phyloP scores from a whole-genome alignment of 2,113 vertebrate genomes.

The Salvelinus namaycush region DNA sequence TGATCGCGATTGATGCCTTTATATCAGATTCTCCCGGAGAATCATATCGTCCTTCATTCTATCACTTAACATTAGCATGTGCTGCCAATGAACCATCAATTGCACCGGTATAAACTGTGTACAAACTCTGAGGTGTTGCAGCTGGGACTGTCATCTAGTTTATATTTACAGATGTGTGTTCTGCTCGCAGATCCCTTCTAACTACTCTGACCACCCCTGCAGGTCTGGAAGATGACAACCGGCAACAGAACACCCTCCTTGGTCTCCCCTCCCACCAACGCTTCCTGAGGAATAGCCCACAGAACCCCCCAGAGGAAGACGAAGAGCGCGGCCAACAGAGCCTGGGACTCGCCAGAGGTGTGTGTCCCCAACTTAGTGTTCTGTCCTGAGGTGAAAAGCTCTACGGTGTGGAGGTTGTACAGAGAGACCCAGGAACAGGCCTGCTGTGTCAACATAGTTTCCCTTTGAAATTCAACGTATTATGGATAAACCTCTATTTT shows the following conservation, averaged over 20 bases:
- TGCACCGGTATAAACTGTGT: too few relatives aligned
- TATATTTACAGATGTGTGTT: too few relatives aligned
- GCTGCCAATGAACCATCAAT: too few relatives aligned
- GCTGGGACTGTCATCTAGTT: too few relatives aligned
- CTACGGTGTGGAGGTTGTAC: background rate
- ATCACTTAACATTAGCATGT: background rate
- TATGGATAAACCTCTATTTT: background rate
- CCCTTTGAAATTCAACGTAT: too few relatives aligned
- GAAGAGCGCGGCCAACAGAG: constrained; percentile 75
- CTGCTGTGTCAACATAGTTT: background rate
- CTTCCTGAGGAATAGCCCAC: constrained; percentile 70
- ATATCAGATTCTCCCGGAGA: background rate
- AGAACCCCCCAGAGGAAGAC: constrained; percentile 74
- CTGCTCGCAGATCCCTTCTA: constrained; percentile 6
- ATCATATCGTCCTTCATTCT: background rate
- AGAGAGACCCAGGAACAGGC: background rate
- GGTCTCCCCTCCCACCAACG: constrained; percentile 65
- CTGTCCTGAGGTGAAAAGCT: background rate
- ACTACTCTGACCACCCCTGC: constrained; percentile 44
- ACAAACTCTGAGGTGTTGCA: too few relatives aligned
- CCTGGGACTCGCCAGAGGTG: constrained; percentile 81
- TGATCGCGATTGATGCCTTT: too few relatives aligned
- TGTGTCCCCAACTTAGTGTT: constrained; percentile 56
- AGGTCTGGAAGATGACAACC: constrained; percentile 77
- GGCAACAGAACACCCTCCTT: constrained; percentile 80